A percentile compares a stretch with the other conserved stretches of the same genome.
phyloP scores from a whole-genome alignment of 2,888 invertebrate species.

The Halictus ligatus region DNA sequence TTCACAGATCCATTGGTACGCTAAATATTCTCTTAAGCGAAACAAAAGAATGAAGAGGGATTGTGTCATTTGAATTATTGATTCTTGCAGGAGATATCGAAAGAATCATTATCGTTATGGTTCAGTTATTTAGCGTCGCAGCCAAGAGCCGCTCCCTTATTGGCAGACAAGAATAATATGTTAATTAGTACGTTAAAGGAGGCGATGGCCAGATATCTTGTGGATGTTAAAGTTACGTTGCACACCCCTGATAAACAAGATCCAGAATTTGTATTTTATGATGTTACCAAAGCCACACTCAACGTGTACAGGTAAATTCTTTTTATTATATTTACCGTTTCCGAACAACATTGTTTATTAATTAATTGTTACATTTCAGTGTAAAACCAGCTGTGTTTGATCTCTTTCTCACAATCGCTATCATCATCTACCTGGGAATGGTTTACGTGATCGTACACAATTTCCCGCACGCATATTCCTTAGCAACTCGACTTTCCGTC shows the following conservation, averaged over 20 bases:
- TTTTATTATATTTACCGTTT: neutral
- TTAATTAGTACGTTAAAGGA: conserved; percentile 90
- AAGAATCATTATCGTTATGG: conserved; percentile 90
- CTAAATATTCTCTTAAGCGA: conserved; percentile 48
- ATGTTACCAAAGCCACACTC: conserved; percentile 91
- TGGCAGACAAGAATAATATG: conserved; percentile 88
- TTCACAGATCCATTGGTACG: conserved; percentile 92
- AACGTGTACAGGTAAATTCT: conserved; percentile 92
- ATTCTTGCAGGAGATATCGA: conserved; percentile 89
- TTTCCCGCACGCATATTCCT: conserved; percentile 88
- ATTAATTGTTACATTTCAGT: conserved; percentile 86
- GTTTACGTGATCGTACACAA: conserved; percentile 93
- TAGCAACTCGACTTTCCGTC: conserved; percentile 83
- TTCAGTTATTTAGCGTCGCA: conserved; percentile 90
- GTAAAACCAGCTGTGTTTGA: conserved; percentile 99
- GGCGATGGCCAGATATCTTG: conserved; percentile 90
- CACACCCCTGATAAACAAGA: conserved; percentile 93
- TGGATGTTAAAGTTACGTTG: conserved; percentile 89
- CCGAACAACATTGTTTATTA: conserved; percentile 32
- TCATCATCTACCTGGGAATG: conserved; percentile 92
- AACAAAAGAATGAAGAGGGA: neutral
- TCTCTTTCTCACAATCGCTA: conserved; percentile 94
- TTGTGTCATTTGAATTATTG: neutral
- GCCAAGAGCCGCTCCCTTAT: conserved; percentile 90
- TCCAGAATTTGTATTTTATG: conserved; percentile 96